Conservation (phyloP, 1,140 invertebrate genomes). For the Pseudomyrmex sp. region DNA sequence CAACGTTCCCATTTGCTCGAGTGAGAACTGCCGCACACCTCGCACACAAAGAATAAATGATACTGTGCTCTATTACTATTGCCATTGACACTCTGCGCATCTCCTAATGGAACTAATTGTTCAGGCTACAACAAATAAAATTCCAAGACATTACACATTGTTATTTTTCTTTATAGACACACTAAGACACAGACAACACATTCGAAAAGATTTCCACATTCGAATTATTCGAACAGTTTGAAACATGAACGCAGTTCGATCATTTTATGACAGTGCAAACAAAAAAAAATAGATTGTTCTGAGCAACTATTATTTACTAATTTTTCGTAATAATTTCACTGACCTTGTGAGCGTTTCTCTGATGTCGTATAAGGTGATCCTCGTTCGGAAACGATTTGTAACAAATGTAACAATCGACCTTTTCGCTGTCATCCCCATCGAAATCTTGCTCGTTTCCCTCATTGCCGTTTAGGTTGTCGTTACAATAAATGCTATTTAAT, state of each 20-base stretch:
- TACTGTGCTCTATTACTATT: constrained; percentile 82
- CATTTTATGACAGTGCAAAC: no score
- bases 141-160: no score
- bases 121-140: constrained; percentile 73
- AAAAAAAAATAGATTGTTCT: no score
- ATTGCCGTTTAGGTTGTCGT: constrained; percentile 77
- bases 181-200: no score
- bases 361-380: constrained; percentile 85
- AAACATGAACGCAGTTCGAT: no score
- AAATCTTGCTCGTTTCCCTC: constrained; percentile 79
- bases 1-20: constrained; percentile 86
- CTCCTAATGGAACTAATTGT: constrained; percentile 62
- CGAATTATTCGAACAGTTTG: no score
- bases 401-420: constrained; percentile 84
- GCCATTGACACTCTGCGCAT: constrained; percentile 74
- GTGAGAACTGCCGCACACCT: constrained; percentile 85
- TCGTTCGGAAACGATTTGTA: constrained; percentile 85
- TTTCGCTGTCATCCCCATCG: constrained; percentile 80
- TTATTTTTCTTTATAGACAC: no score
- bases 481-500: constrained; percentile 84
- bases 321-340: background rate
- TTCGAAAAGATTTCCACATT: no score
- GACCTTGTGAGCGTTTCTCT: constrained; percentile 83
- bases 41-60: constrained; percentile 85
- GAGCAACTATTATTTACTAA: no score